phyloP scores from a whole-genome alignment of 2,888 invertebrate species.

The Ectemnius lituratus region DNA sequence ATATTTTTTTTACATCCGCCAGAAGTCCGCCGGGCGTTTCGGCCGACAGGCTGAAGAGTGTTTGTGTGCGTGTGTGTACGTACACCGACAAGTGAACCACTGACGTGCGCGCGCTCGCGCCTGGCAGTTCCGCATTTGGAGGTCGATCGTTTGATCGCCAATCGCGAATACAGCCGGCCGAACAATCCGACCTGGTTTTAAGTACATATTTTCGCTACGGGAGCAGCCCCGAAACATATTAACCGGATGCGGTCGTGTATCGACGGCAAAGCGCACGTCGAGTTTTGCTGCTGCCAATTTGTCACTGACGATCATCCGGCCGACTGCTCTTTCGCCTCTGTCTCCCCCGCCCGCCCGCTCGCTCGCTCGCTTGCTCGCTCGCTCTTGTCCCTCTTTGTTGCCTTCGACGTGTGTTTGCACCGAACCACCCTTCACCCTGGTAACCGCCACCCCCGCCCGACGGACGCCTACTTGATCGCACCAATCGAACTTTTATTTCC shows the following conservation, averaged over 20 bases:
- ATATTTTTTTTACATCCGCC: neutral
- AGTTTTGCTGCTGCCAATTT: constrained; percentile 43
- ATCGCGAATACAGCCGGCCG: neutral
- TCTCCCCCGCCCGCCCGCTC: too few species aligned
- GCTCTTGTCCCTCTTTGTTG: neutral
- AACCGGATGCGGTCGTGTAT: neutral
- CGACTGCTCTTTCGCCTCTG: neutral
- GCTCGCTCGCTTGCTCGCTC: too few species aligned
- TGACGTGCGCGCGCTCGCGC: neutral
- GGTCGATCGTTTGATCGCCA: constrained; percentile 11
- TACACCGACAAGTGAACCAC: too few species aligned
- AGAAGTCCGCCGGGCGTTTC: neutral
- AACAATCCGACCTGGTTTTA: neutral
- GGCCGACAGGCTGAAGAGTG: neutral
- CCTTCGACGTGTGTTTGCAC: neutral
- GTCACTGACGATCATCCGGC: constrained; percentile 43
- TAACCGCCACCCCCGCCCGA: neutral
- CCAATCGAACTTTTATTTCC: constrained; percentile 53
- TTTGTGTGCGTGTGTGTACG: too few species aligned
- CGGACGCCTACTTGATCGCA: constrained; percentile 43
- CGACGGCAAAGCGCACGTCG: constrained; percentile 13
- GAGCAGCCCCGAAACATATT: neutral
- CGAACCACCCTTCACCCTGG: neutral
- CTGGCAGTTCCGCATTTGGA: neutral
- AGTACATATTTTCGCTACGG: constrained; percentile 1